phyloP scores from a whole-genome alignment of 2,888 invertebrate genomes.

The Sinohyriopsis cumingii region DNA sequence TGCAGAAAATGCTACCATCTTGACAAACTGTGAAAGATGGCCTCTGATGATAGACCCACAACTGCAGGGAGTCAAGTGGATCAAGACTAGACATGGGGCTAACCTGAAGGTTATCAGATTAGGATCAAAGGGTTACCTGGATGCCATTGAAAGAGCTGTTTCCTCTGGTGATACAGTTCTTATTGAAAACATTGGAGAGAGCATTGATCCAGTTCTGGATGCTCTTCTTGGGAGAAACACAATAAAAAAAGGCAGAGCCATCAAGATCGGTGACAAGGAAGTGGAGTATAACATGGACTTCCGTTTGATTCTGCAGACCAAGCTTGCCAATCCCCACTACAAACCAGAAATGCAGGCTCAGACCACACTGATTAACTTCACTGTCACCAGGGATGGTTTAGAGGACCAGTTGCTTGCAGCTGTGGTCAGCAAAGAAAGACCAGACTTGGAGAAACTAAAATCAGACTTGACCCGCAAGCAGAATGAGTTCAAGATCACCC shows the following conservation, averaged over 20 bases:
- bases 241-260: constrained; percentile 94
- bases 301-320: constrained; percentile 91
- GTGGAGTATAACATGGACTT: constrained; percentile 92
- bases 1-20: constrained; percentile 95
- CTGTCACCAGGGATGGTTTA: constrained; percentile 94
- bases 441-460: constrained; percentile 95
- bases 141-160: constrained; percentile 85
- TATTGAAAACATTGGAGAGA: constrained; percentile 94
- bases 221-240: constrained; percentile 91
- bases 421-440: constrained; percentile 96
- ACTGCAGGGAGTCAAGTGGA: constrained; percentile 92
- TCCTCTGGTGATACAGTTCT: constrained; percentile 88
- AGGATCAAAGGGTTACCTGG: constrained; percentile 92
- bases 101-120: constrained; percentile 83
- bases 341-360: constrained; percentile 99
- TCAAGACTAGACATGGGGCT: constrained; percentile 92
- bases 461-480: constrained; percentile 96
- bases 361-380: constrained; percentile 96
- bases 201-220: constrained; percentile 93
- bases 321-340: constrained; percentile 97
- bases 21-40: constrained; percentile 95
- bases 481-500: constrained; percentile 95
- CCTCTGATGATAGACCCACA: constrained; percentile 98
- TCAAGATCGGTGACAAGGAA: constrained; percentile 97
- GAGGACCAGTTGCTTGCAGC: constrained; percentile 96